Percentiles rank a stretch among this genome's conserved stretches.
Evolutionary conservation across 2,113 vertebrate species (phyloP).

Genomic region (Alaudala cheleensis): DNA sequence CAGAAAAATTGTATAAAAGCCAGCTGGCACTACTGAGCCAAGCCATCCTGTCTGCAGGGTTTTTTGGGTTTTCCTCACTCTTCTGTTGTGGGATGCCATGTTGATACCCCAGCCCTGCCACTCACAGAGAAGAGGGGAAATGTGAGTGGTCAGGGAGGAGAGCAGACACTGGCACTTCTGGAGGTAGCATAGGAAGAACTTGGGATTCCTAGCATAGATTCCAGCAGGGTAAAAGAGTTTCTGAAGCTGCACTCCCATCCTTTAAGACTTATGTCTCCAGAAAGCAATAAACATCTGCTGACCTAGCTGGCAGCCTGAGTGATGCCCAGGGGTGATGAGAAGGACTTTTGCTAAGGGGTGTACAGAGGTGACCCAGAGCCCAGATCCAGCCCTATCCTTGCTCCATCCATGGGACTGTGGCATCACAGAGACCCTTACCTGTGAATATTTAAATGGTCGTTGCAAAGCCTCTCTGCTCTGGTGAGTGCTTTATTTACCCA

Average conservation of each 20-base stretch:
- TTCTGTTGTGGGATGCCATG: fast-evolving
- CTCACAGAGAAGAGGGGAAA: not conserved
- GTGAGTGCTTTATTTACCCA: not conserved
- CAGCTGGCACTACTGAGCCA: not conserved
- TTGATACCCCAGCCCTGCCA: not conserved
- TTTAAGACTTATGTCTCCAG: not conserved
- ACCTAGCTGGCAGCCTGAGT: not conserved
- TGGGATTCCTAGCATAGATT: not conserved
- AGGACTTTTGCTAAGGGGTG: not conserved
- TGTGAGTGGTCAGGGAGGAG: not conserved
- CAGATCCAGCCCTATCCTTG: not conserved
- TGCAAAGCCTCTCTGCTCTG: not conserved
- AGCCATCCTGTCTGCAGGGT: not conserved
- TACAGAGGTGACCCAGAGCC: not conserved
- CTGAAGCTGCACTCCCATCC: not conserved
- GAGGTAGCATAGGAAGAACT: not conserved
- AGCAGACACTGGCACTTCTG: not conserved
- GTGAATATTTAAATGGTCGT: not conserved
- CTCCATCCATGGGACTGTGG: not conserved
- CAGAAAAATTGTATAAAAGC: not conserved
- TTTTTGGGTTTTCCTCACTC: not conserved
- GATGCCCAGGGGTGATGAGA: fast-evolving
- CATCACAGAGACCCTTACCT: not conserved
- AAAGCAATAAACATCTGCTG: not conserved
- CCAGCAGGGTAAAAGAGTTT: not conserved